These are phyloP conservation scores for Girardia tigrina DNA, from an alignment of 2,888 invertebrate genomes.

Conservation along the genomic window DNA sequence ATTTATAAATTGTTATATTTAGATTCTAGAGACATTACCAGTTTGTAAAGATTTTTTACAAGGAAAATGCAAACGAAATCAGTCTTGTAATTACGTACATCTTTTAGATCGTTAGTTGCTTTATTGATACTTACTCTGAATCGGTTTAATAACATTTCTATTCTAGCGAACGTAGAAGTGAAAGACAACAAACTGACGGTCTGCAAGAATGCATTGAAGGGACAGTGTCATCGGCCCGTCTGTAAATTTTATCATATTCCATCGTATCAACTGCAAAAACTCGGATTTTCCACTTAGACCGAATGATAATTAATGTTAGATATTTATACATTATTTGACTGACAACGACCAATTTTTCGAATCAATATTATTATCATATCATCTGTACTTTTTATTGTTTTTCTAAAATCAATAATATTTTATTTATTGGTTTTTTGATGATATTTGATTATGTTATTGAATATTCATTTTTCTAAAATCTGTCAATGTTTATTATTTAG, in stretches of 20 bases:
- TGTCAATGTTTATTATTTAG: too few species aligned
- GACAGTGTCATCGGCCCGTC: slow-evolving; percentile 76
- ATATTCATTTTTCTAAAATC: too few species aligned
- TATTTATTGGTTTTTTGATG: too few species aligned
- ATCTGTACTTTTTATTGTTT: not conserved
- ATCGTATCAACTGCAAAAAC: slow-evolving; percentile 18
- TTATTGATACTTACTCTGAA: too few species aligned
- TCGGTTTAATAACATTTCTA: too few species aligned
- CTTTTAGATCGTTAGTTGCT: not conserved
- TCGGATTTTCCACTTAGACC: not conserved
- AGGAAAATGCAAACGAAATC: slow-evolving; percentile 11
- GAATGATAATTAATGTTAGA: too few species aligned
- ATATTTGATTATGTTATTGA: too few species aligned
- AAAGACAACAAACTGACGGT: slow-evolving; percentile 85
- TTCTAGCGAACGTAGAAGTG: slow-evolving; percentile 78
- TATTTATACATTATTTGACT: too few species aligned
- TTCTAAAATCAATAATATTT: too few species aligned
- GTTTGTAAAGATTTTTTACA: slow-evolving; percentile 4
- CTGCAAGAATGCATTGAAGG: slow-evolving; percentile 84
- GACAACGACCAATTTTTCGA: too few species aligned
- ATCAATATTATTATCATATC: slow-evolving; percentile 8
- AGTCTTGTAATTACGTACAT: slow-evolving; percentile 6
- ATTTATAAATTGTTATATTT: not conserved
- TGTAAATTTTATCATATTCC: slow-evolving; percentile 97
- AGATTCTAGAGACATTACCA: slow-evolving; percentile 15